Conservation (phyloP, 23 tunicate species). For the Ciona savignyi region DNA sequence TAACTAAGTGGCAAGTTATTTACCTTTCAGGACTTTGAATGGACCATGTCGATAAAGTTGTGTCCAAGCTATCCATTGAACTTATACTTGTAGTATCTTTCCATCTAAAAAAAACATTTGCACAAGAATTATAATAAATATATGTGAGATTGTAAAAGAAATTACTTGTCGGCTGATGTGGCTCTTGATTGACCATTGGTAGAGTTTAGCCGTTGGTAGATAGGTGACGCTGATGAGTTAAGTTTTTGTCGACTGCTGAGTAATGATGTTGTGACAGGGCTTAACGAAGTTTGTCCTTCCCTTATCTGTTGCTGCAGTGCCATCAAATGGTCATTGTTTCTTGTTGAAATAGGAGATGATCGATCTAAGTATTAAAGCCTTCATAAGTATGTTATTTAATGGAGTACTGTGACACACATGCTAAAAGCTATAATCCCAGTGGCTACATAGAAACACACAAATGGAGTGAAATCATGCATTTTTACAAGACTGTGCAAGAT, state of each 20-base stretch:
- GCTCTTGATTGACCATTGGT: conserved; percentile 11
- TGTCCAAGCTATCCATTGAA: conserved; percentile 82
- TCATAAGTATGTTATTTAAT: too few relatives aligned
- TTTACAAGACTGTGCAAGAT: too few relatives aligned
- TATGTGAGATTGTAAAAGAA: neutral
- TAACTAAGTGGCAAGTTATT: neutral
- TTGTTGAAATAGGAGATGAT: conserved; percentile 6
- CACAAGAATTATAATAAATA: neutral
- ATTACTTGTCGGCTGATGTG: neutral
- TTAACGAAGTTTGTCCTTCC: neutral
- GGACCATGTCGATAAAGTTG: conserved; percentile 71
- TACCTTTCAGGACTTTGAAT: conserved; percentile 49
- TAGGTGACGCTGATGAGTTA: conserved; percentile 14
- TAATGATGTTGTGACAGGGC: neutral
- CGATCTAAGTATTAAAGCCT: neutral
- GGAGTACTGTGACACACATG: too few relatives aligned
- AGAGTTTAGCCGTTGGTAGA: conserved; percentile 7
- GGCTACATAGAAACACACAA: too few relatives aligned
- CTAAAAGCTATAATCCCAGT: too few relatives aligned
- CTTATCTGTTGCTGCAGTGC: conserved; percentile 27
- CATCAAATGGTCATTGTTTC: conserved; percentile 10
- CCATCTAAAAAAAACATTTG: neutral
- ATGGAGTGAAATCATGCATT: too few relatives aligned
- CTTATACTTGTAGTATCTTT: conserved; percentile 44
- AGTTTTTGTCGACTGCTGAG: conserved; percentile 9